Base-by-base conservation (phyloP, 1,140 invertebrate species). In the Drosophila gunungcola region DNA sequence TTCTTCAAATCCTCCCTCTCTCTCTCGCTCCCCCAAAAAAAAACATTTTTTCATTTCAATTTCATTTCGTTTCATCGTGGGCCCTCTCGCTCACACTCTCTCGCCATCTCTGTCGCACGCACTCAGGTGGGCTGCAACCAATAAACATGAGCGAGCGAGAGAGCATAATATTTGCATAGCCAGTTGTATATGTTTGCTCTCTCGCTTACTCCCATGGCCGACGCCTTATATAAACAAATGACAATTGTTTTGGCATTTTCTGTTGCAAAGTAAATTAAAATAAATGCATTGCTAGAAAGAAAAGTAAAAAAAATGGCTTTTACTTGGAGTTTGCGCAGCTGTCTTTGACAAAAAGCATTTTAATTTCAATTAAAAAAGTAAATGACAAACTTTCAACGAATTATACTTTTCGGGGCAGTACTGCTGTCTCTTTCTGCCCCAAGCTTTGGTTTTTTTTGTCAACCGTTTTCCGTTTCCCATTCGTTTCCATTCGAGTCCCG, bases 321-420 rank as follows among this genome's bases (percentile, higher is more conserved):
- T 54, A 70, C 61, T 57, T 57, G 38, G 76, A 78, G 80, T 84
- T 72, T 89, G 84, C 84, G 84, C 84, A 89, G 85, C 85, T 84
- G 80, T 78, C 76, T 79, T 73, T 53, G 46, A 32, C 25, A 77
- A 84, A 88, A 89, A 85, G 62, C 84, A 89, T 90, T 89, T 89
- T 89, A 90, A 89, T 89, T 90, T 89, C 84, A 89, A 90, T 89
- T 89, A 89, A 89, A 88, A 86, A 89, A 89, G 84, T 80, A 89
- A 90, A 89, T 89, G 84, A 90, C 85, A 84, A 89, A 84, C 64
- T 89, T 89, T 84, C 80, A 70, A 86, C 72, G 67, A 85, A 81
- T 76, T 81, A 51, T 65, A 84, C 70, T 78, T 73, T 82, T 80
- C 16, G 45, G 46, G 49, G 39, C 62, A 41, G 73, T 60, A 65